These are phyloP conservation scores for Nematopogon swammerdamellus DNA, from an alignment of 2,888 invertebrate genomes.

Conservation along the genomic window DNA sequence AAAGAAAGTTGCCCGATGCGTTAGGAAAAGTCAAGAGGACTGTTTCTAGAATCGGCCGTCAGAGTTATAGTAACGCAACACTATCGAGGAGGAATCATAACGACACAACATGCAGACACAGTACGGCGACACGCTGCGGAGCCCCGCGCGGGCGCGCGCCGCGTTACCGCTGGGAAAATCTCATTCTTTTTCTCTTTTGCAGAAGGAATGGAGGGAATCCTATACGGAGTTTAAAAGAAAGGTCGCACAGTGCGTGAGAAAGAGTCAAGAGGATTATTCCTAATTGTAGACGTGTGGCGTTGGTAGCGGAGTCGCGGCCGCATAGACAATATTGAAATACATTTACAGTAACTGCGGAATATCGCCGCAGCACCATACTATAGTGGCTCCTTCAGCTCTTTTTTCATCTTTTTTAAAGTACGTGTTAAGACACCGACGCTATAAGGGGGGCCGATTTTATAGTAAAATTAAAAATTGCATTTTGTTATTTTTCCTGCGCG, in stretches of 20 bases:
- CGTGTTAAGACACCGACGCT: slow-evolving; percentile 51
- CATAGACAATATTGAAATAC: slow-evolving; percentile 55
- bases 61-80: slow-evolving; percentile 26
- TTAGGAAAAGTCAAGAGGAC: slow-evolving; percentile 98
- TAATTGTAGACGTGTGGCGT: slow-evolving; percentile 48
- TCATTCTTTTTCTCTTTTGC: slow-evolving; percentile 53
- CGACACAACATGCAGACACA: slow-evolving; percentile 42
- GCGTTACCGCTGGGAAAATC: neutral
- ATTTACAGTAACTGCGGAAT: slow-evolving; percentile 52
- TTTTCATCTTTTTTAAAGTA: slow-evolving; percentile 55
- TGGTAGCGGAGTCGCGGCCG: slow-evolving; percentile 16
- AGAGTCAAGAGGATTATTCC: slow-evolving; percentile 98
- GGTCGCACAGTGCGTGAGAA: slow-evolving; percentile 96
- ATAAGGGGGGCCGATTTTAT: slow-evolving; percentile 42
- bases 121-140: neutral
- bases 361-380: slow-evolving; percentile 50
- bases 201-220: slow-evolving; percentile 99
- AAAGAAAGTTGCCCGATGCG: slow-evolving; percentile 96
- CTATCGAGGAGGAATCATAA: slow-evolving; percentile 4
- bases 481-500: slow-evolving; percentile 24
- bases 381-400: slow-evolving; percentile 31
- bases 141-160: neutral
- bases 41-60: slow-evolving; percentile 75
- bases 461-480: slow-evolving; percentile 49
- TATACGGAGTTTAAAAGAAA: slow-evolving; percentile 96